These are phyloP conservation scores for Noctua comes DNA, from an alignment of 2,888 invertebrate species.

Conservation along the genomic window DNA sequence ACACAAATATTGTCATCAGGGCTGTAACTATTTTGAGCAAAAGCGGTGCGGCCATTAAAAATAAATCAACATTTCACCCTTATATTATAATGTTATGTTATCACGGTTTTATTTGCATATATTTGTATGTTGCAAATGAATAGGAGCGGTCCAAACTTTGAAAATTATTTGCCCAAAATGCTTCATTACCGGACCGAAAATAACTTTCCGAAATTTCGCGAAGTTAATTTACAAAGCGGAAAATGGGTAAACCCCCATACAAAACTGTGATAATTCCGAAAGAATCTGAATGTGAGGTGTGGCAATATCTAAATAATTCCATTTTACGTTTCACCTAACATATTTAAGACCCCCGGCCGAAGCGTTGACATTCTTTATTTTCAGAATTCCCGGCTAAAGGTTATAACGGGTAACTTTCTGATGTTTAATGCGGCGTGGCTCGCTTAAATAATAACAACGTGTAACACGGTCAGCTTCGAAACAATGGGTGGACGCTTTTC, in stretches of 20 bases:
- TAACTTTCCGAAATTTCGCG: constrained; percentile 42
- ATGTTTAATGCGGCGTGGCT: constrained; percentile 62
- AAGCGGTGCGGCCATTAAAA: too few species aligned
- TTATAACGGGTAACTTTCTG: constrained; percentile 58
- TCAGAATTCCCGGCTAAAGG: constrained; percentile 64
- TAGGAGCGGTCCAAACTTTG: neutral
- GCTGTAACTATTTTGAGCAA: too few species aligned
- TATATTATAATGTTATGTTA: neutral
- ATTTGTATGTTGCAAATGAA: neutral
- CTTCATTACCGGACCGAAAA: constrained; percentile 21
- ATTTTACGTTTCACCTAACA: constrained; percentile 73
- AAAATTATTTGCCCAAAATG: constrained; percentile 20
- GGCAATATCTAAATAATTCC: constrained; percentile 74
- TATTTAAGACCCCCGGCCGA: constrained; percentile 62
- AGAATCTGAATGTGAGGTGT: constrained; percentile 70
- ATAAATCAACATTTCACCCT: neutral
- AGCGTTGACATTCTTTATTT: constrained; percentile 70
- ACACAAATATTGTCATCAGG: too few species aligned
- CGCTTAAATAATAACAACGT: constrained; percentile 65
- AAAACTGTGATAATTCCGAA: constrained; percentile 68
- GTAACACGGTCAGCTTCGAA: constrained; percentile 52
- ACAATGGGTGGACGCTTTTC: constrained; percentile 53
- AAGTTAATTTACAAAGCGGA: constrained; percentile 66
- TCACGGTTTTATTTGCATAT: neutral
- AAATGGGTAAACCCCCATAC: constrained; percentile 59